A percentile compares a stretch with the other conserved stretches of the same genome.
Evolutionary conservation across 2,797 vertebrate species (phyloP).

Genomic region (Macropodus opercularis): DNA sequence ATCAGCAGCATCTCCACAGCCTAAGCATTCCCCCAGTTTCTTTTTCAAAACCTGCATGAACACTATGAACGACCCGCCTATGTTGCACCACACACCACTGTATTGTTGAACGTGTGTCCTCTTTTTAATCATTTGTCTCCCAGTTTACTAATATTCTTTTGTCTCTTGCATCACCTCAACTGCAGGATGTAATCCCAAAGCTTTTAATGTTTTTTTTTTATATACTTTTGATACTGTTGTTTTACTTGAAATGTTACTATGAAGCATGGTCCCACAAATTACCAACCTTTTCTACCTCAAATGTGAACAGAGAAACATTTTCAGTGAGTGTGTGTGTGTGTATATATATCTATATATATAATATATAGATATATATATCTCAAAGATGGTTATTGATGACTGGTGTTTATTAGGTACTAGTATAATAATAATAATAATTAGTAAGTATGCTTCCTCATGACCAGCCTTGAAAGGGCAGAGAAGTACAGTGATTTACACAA

Average conservation of each 20-base stretch:
- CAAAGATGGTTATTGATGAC: no score
- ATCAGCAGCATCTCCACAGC: slow-evolving; percentile 78
- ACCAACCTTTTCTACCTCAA: slow-evolving; percentile 52
- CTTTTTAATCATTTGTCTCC: slow-evolving; percentile 53
- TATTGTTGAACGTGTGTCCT: slow-evolving; percentile 47
- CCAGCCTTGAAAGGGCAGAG: slow-evolving; percentile 41
- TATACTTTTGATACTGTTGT: slow-evolving; percentile 40
- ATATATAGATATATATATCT: no score
- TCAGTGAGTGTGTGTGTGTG: no score
- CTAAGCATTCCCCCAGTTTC: slow-evolving; percentile 67
- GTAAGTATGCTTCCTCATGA: background rate
- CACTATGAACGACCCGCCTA: slow-evolving; percentile 58
- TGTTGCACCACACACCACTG: slow-evolving; percentile 38
- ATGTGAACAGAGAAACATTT: slow-evolving; percentile 74
- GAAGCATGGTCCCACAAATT: slow-evolving; percentile 63
- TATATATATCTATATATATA: no score
- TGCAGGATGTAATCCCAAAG: slow-evolving; percentile 69
- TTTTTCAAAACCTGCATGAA: slow-evolving; percentile 75
- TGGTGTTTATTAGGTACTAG: no score
- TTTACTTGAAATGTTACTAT: slow-evolving; percentile 49
- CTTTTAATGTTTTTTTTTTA: slow-evolving; percentile 56
- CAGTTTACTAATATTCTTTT: slow-evolving; percentile 77
- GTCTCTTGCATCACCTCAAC: slow-evolving; percentile 71
- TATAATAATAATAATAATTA: no score
- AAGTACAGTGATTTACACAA: slow-evolving; percentile 7